These are phyloP conservation scores for Platichthys flesus DNA, from an alignment of 2,113 vertebrate genomes.

Conservation along the genomic window DNA sequence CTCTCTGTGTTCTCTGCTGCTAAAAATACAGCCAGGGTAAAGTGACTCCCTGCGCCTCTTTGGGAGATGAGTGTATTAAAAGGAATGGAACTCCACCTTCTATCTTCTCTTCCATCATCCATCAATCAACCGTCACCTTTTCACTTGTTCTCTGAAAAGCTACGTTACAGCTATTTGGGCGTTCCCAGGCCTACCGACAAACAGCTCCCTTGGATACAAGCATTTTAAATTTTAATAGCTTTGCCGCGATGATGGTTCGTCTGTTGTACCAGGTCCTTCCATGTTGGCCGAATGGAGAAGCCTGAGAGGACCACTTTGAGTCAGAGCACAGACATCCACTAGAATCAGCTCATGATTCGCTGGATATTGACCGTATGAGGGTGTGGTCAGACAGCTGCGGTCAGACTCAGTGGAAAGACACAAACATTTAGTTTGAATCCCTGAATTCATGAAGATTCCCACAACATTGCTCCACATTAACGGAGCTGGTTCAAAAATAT, in stretches of 20 bases:
- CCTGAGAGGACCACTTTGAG: not conserved
- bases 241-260: not conserved
- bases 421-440: no score
- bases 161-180: slow-evolving; percentile 8
- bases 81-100: slow-evolving; percentile 51
- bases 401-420: no score
- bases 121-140: slow-evolving; percentile 40
- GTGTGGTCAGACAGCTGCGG: no score
- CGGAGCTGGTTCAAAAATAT: no score
- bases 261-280: not conserved
- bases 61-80: slow-evolving; percentile 52
- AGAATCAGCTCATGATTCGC: no score
- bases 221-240: not conserved
- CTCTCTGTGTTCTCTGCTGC: slow-evolving; percentile 45
- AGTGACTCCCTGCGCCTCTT: slow-evolving; percentile 58
- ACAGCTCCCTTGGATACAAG: not conserved
- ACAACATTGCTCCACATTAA: no score
- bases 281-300: not conserved
- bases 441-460: no score
- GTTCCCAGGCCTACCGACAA: not conserved
- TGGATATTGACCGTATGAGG: no score
- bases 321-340: not conserved
- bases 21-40: slow-evolving; percentile 61
- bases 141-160: slow-evolving; percentile 17
- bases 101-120: slow-evolving; percentile 33